A percentile compares a stretch with the other conserved stretches of the same genome.
Evolutionary conservation across 2,888 invertebrate genomes (phyloP).

Genomic region (Thysanoteuthis rhombus): DNA sequence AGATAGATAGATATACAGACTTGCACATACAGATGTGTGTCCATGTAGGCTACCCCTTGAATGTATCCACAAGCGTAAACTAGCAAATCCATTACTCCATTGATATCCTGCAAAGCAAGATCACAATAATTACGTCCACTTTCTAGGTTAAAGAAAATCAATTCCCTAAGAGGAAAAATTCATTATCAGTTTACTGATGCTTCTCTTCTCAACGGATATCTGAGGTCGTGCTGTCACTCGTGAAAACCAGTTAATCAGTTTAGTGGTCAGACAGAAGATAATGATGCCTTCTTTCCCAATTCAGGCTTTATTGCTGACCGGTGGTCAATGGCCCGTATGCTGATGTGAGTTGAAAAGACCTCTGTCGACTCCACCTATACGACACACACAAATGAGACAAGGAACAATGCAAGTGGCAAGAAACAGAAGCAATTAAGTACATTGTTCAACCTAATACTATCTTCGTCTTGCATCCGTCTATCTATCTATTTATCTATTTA

Average conservation of each 20-base stretch:
- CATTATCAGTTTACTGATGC: not conserved
- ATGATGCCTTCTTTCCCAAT: not conserved
- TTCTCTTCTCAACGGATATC: not conserved
- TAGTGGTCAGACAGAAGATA: not conserved
- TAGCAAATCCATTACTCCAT: not conserved
- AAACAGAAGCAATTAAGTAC: not conserved
- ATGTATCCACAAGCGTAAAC: not conserved
- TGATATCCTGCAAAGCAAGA: not conserved
- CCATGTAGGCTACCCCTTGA: no score
- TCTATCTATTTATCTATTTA: no score
- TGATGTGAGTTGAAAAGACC: not conserved
- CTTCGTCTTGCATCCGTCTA: no score
- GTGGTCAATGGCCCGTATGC: not conserved
- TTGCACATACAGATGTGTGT: no score
- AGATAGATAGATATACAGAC: no score
- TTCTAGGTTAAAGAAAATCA: not conserved
- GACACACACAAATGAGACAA: not conserved
- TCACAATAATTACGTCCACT: not conserved
- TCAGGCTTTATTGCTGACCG: not conserved
- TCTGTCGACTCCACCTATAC: not conserved
- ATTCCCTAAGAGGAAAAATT: not conserved
- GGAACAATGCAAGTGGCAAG: not conserved
- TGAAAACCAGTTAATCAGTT: not conserved
- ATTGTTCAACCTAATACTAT: not conserved
- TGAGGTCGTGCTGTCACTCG: not conserved